A percentile compares a stretch with the other conserved stretches of the same genome.
Conservation (phyloP, 2,797 vertebrate genomes). For the Xiphophorus birchmanni region DNA sequence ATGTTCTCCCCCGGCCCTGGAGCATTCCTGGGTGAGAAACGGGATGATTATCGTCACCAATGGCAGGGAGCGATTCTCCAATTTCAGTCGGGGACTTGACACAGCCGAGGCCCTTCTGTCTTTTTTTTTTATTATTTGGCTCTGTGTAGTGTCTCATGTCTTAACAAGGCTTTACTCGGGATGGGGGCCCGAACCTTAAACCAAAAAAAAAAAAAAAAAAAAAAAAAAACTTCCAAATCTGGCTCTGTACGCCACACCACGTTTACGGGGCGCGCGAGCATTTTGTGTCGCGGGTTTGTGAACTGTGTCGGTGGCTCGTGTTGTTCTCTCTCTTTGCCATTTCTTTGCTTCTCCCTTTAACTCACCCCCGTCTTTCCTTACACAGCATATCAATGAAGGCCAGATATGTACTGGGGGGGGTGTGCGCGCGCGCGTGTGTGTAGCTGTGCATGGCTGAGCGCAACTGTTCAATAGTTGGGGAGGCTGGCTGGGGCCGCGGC, state of each 20-base stretch:
- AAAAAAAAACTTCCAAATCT: slow-evolving; percentile 72
- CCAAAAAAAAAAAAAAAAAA: slow-evolving; percentile 70
- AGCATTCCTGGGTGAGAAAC: slow-evolving; percentile 55
- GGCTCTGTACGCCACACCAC: slow-evolving; percentile 60
- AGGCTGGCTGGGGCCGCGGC: slow-evolving; percentile 68
- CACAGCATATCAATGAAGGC: slow-evolving; percentile 99
- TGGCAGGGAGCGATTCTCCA: slow-evolving; percentile 84
- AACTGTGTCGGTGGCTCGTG: slow-evolving; percentile 71
- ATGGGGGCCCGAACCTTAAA: slow-evolving; percentile 84
- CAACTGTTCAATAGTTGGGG: slow-evolving; percentile 94
- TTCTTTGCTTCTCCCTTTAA: slow-evolving; percentile 73
- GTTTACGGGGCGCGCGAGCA: slow-evolving; percentile 42
- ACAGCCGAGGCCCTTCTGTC: slow-evolving; percentile 80
- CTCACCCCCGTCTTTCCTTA: slow-evolving; percentile 83
- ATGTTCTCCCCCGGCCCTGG: slow-evolving; percentile 10
- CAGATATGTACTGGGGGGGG: slow-evolving; percentile 92
- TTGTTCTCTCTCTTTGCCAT: slow-evolving; percentile 60
- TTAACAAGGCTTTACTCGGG: slow-evolving; percentile 86
- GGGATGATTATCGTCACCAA: slow-evolving; percentile 84
- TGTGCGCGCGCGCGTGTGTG: slow-evolving; percentile 49
- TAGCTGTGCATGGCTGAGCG: slow-evolving; percentile 97
- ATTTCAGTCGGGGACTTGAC: slow-evolving; percentile 88
- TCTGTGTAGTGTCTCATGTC: slow-evolving; percentile 86
- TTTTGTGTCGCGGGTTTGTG: slow-evolving; percentile 70
- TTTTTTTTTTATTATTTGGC: slow-evolving; percentile 49